Conservation (phyloP, 2,113 vertebrate species). For the Pyrgilauda ruficollis region DNA sequence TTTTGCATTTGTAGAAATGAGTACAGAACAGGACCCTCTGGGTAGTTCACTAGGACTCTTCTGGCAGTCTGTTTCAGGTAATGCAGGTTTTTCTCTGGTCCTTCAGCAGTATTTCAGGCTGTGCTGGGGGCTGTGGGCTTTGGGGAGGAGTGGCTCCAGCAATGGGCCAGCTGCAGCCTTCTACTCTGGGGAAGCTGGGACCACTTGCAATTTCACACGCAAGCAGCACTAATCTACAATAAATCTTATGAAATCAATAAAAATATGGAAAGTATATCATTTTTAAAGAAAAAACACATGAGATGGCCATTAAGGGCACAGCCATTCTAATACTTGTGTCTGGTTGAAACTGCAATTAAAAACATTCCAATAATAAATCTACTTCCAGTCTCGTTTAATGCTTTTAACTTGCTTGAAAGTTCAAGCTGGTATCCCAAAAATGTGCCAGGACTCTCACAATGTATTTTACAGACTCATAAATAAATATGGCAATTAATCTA, state of each 20-base stretch:
- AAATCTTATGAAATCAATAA: constrained; percentile 77
- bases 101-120: neutral
- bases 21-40: neutral
- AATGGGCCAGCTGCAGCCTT: neutral
- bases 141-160: neutral
- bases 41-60: neutral
- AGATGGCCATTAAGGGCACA: constrained; percentile 75
- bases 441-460: constrained; percentile 77
- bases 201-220: constrained; percentile 49
- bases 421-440: constrained; percentile 82
- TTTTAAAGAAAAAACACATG: constrained; percentile 70
- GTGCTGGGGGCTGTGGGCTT: neutral
- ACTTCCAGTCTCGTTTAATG: constrained; percentile 72
- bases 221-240: constrained; percentile 66
- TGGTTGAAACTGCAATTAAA: constrained; percentile 78
- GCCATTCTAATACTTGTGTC: constrained; percentile 73
- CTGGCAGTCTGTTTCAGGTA: neutral
- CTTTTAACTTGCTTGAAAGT: constrained; percentile 84
- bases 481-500: constrained; percentile 81
- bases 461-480: constrained; percentile 84
- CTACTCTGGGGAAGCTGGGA: constrained; percentile 60
- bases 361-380: constrained; percentile 81
- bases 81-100: neutral
- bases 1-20: neutral
- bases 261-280: constrained; percentile 77